Conservation (phyloP, 2,797 vertebrate genomes). For the Sorex maritimensis region DNA sequence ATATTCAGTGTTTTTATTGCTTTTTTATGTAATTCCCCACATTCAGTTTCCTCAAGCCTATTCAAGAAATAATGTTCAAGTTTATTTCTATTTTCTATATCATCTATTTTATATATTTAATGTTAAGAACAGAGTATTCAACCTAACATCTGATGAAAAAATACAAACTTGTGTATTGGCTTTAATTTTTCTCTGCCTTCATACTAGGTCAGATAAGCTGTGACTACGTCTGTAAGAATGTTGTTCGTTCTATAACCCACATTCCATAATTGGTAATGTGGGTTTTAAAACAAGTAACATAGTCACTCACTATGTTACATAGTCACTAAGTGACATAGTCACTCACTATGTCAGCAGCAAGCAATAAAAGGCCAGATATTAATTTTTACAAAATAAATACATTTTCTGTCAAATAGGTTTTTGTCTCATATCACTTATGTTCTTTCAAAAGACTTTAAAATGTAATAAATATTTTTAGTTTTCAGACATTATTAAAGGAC, state of each 20-base stretch:
- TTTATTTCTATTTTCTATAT: not conserved
- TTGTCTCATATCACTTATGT: not conserved
- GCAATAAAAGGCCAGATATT: not conserved
- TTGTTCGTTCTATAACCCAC: not conserved
- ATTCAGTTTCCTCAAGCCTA: not conserved
- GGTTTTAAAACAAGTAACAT: not conserved
- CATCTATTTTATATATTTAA: not conserved
- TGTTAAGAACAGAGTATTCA: not conserved
- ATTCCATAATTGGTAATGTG: not conserved
- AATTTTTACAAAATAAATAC: not conserved
- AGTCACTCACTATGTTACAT: no score
- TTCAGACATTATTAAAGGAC: not conserved
- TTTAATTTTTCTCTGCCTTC: slow-evolving; percentile 5
- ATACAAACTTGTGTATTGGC: not conserved
- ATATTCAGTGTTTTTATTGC: not conserved
- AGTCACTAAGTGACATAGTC: not conserved
- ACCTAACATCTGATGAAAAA: not conserved
- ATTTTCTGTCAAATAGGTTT: not conserved
- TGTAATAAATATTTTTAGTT: not conserved
- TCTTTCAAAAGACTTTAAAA: not conserved
- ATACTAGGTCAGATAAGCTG: not conserved
- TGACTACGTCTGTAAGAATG: not conserved
- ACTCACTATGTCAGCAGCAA: not conserved
- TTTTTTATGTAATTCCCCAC: no score
- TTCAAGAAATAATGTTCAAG: not conserved